phyloP scores from a whole-genome alignment of 2,113 vertebrate genomes.

The Melozone crissalis region DNA sequence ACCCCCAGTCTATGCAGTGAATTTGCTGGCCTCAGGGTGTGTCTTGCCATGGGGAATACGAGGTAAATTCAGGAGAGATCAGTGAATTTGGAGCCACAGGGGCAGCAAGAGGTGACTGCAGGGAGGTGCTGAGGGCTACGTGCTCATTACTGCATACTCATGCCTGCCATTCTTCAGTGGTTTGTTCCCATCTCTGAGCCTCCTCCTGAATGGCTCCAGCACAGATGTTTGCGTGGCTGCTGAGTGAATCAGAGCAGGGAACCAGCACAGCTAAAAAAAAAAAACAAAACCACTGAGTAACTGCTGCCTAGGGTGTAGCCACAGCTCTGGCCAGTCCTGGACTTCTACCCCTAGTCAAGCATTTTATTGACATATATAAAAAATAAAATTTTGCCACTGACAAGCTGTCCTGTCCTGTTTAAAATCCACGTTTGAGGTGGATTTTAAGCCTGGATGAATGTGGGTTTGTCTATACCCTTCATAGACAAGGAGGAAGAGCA shows the following conservation, averaged over 20 bases:
- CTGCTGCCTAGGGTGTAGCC: background rate
- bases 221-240: conserved; percentile 47
- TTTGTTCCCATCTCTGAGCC: conserved; percentile 45
- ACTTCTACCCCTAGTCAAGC: background rate
- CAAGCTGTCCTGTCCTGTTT: background rate
- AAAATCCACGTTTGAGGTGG: background rate
- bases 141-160: conserved; percentile 24
- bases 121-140: background rate
- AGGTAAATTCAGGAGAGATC: background rate
- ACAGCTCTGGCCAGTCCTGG: background rate
- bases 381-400: background rate
- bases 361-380: background rate
- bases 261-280: conserved; percentile 2
- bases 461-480: background rate
- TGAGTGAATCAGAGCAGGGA: conserved; percentile 13
- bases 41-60: background rate
- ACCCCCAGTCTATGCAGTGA: background rate
- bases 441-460: background rate
- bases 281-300: background rate
- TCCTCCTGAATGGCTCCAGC: conserved; percentile 47
- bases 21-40: background rate
- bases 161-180: conserved; percentile 38
- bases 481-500: background rate
- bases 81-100: background rate
- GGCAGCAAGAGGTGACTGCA: background rate